Percentiles rank a stretch among this genome's conserved stretches.
Conservation (phyloP, 2,113 vertebrate genomes). For the Pedionomus torquatus region DNA sequence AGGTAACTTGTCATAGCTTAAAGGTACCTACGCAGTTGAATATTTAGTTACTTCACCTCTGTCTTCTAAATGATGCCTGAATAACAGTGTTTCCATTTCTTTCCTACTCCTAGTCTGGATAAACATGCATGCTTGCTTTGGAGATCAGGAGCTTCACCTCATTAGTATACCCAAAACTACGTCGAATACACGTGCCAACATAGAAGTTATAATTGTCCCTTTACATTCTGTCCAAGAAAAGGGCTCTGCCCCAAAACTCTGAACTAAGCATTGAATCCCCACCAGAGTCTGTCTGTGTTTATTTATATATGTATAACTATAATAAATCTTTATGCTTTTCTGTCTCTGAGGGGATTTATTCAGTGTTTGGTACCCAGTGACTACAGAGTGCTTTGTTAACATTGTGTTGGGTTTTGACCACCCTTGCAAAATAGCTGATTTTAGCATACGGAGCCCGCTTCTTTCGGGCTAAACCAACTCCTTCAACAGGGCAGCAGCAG, state of each 20-base stretch:
- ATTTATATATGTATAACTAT: neutral
- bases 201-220: neutral
- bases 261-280: neutral
- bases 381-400: neutral
- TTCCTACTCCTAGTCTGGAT: neutral
- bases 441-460: neutral
- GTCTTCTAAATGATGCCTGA: neutral
- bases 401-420: neutral
- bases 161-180: neutral
- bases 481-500: neutral
- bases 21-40: neutral
- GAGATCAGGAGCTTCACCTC: neutral
- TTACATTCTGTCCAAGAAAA: neutral
- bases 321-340: neutral
- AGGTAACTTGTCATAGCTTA: neutral
- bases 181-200: accelerated
- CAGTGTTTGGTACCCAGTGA: neutral
- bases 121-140: neutral
- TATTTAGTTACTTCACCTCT: neutral
- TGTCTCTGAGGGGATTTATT: neutral
- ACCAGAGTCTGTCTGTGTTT: neutral
- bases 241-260: neutral
- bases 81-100: neutral
- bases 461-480: accelerated
- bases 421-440: neutral